Conservation (phyloP, 2,797 vertebrate species). For the Telmatherina bonti region DNA sequence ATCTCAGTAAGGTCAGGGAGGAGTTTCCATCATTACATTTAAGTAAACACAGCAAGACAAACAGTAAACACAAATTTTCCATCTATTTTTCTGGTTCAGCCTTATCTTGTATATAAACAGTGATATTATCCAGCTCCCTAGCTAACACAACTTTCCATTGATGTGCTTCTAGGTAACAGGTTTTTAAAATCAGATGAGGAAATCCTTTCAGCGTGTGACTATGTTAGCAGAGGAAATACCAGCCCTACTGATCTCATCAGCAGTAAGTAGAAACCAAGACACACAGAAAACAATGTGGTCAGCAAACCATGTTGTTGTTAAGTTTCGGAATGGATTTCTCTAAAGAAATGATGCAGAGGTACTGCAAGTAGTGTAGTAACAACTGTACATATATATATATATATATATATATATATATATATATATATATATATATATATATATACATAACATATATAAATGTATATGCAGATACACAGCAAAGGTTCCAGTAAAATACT, state of each 20-base stretch:
- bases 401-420: too few relatives aligned
- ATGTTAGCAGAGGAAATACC: slow-evolving; percentile 62
- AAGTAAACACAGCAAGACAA: neutral
- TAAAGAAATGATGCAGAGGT: neutral
- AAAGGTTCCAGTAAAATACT: too few relatives aligned
- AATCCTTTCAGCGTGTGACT: slow-evolving; percentile 45
- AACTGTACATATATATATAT: too few relatives aligned
- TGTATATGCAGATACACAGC: too few relatives aligned
- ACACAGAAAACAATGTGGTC: slow-evolving; percentile 23
- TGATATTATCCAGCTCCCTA: neutral
- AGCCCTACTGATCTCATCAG: slow-evolving; percentile 56
- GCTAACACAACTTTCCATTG: slow-evolving; percentile 19
- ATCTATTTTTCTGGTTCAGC: neutral
- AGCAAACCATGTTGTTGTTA: neutral
- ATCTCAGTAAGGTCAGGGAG: too few relatives aligned
- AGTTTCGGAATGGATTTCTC: neutral
- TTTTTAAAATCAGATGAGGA: slow-evolving; percentile 51
- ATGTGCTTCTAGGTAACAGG: slow-evolving; percentile 33
- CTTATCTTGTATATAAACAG: neutral
- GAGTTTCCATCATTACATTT: neutral
- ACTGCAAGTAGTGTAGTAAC: neutral
- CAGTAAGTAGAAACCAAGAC: slow-evolving; percentile 65
- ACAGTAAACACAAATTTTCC: neutral
- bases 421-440: too few relatives aligned
- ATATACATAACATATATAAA: too few relatives aligned